These are phyloP conservation scores for Brienomyrus brachyistius DNA, from an alignment of 2,113 vertebrate species.

Conservation along the genomic window DNA sequence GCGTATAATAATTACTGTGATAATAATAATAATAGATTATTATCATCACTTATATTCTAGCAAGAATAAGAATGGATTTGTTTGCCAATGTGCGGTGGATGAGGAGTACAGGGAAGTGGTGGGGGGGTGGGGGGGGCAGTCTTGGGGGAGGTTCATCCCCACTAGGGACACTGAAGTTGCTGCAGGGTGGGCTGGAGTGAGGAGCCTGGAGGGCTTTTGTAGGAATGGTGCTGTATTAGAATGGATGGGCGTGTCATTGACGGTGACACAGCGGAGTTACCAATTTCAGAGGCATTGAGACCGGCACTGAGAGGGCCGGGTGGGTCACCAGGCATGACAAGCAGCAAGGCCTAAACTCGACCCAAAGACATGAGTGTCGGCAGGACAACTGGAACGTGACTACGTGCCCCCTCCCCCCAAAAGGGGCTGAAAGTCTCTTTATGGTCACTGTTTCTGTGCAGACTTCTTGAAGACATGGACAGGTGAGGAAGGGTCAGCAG, in stretches of 20 bases:
- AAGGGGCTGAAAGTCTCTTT: not conserved
- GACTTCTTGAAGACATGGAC: not conserved
- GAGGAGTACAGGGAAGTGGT: not conserved
- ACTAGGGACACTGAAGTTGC: not conserved
- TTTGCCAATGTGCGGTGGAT: not conserved
- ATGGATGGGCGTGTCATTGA: not conserved
- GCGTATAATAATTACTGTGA: not conserved
- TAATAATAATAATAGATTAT: not conserved
- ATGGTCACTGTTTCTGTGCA: not conserved
- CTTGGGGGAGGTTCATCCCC: not conserved
- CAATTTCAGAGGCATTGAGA: not conserved
- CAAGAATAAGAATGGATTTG: not conserved
- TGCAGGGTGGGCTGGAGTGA: not conserved
- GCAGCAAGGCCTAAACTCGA: too few relatives aligned
- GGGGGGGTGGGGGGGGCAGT: not conserved
- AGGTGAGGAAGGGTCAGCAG: not conserved
- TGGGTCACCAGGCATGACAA: not conserved
- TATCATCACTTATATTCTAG: too few relatives aligned
- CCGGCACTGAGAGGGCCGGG: not conserved
- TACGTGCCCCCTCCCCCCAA: too few relatives aligned
- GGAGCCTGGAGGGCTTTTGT: not conserved
- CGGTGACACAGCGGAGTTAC: not conserved
- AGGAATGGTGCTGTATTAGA: not conserved
- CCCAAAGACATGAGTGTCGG: too few relatives aligned
- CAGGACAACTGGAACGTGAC: not conserved